Conservation (phyloP, 2,113 vertebrate genomes). For the Gnathonemus longibarbis region DNA sequence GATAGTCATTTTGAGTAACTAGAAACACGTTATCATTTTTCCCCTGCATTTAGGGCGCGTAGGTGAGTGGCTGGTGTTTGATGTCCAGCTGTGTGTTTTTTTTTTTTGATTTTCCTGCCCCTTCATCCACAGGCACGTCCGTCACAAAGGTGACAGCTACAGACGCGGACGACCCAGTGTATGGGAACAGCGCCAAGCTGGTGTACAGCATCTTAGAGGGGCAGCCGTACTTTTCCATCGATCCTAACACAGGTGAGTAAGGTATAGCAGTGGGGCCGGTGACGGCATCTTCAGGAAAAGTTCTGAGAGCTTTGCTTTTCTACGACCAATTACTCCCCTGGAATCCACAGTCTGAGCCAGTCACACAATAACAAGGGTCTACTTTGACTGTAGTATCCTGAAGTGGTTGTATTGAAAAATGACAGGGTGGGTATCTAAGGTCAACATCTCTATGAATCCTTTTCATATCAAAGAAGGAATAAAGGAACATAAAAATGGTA, state of each 20-base stretch:
- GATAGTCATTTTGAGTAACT: neutral
- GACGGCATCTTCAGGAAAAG: neutral
- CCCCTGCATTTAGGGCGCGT: neutral
- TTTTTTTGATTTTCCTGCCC: neutral
- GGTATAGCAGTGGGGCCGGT: neutral
- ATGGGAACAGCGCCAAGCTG: conserved; percentile 92
- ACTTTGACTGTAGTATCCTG: neutral
- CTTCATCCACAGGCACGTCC: conserved; percentile 70
- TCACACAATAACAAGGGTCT: neutral
- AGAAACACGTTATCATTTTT: neutral
- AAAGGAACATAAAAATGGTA: neutral
- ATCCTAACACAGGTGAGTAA: conserved; percentile 84
- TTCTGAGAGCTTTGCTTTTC: neutral
- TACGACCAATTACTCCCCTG: neutral
- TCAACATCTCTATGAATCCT: neutral
- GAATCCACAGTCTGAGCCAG: neutral
- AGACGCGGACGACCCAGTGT: conserved; percentile 92
- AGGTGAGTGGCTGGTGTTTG: neutral
- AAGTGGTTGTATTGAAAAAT: neutral
- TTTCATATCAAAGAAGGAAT: neutral
- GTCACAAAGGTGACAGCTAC: conserved; percentile 92
- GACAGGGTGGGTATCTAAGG: neutral
- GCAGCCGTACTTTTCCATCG: conserved; percentile 95
- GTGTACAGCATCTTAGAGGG: conserved; percentile 97
- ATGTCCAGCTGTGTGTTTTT: neutral